A percentile compares a stretch with the other conserved stretches of the same genome.
Evolutionary conservation across 2,113 vertebrate genomes (phyloP).

Genomic region (Chroicocephalus ridibundus): DNA sequence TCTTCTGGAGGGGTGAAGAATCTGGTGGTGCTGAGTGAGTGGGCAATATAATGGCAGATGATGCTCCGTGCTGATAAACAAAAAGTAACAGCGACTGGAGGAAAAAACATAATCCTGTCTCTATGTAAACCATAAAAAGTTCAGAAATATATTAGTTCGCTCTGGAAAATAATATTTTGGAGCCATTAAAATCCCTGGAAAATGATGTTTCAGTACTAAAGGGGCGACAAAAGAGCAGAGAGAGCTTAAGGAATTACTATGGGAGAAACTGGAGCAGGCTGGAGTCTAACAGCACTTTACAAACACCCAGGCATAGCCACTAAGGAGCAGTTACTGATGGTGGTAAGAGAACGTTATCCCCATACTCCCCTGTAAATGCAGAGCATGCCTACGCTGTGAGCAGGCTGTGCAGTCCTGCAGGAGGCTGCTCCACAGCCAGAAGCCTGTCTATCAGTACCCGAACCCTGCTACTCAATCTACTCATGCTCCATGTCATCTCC

Average conservation of each 20-base stretch:
- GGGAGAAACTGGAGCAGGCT: not conserved
- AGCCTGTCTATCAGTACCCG: not conserved
- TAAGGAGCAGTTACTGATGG: not conserved
- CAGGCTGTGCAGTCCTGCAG: not conserved
- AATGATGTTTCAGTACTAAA: not conserved
- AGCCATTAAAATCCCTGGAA: not conserved
- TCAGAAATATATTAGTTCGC: not conserved
- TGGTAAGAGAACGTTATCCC: not conserved
- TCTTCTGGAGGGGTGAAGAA: not conserved
- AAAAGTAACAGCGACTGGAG: not conserved
- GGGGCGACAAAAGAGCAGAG: not conserved
- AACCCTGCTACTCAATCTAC: not conserved
- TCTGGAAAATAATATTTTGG: not conserved
- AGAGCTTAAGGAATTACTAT: not conserved
- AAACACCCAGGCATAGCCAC: not conserved
- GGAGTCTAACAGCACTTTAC: not conserved
- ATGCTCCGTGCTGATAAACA: not conserved
- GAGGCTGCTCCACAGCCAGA: not conserved
- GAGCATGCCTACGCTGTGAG: rapidly evolving
- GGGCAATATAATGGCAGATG: not conserved
- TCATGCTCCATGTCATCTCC: not conserved
- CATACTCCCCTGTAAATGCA: not conserved
- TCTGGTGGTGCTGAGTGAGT: not conserved
- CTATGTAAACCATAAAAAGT: not conserved
- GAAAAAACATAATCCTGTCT: not conserved